Percentiles rank a stretch among this genome's conserved stretches.
Evolutionary conservation across 2,888 invertebrate genomes (phyloP).

Genomic region (Neoscelio sp.): DNA sequence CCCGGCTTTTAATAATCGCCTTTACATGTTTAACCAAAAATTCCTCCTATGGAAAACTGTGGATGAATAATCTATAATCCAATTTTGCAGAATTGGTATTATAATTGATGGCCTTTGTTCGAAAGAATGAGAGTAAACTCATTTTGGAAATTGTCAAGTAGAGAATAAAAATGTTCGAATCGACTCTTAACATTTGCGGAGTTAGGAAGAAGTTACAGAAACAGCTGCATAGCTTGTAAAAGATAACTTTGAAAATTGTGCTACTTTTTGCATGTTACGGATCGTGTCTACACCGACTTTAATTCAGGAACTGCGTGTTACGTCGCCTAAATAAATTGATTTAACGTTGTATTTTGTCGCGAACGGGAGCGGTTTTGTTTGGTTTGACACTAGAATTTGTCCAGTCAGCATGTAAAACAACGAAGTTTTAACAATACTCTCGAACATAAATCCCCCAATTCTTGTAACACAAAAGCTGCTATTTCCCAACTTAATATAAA

Average conservation of each 20-base stretch:
- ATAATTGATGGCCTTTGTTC: too few species aligned
- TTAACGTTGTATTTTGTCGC: not conserved
- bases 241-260: not conserved
- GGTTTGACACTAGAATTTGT: not conserved
- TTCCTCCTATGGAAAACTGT: too few species aligned
- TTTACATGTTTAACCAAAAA: too few species aligned
- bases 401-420: not conserved
- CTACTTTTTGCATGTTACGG: not conserved
- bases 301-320: not conserved
- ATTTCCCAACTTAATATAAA: too few species aligned
- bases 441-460: too few species aligned
- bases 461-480: too few species aligned
- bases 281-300: not conserved
- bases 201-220: not conserved
- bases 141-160: not conserved
- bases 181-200: constrained; percentile 4
- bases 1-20: too few species aligned
- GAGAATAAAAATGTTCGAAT: not conserved
- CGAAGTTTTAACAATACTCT: too few species aligned
- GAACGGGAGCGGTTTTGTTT: not conserved
- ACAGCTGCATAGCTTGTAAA: not conserved
- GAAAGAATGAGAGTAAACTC: not conserved
- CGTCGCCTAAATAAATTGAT: not conserved
- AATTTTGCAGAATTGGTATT: too few species aligned
- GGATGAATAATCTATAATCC: too few species aligned